Percentiles rank a stretch among this genome's conserved stretches.
phyloP scores from a whole-genome alignment of 2,888 invertebrate species.

The Ganaspis brasiliensis region DNA sequence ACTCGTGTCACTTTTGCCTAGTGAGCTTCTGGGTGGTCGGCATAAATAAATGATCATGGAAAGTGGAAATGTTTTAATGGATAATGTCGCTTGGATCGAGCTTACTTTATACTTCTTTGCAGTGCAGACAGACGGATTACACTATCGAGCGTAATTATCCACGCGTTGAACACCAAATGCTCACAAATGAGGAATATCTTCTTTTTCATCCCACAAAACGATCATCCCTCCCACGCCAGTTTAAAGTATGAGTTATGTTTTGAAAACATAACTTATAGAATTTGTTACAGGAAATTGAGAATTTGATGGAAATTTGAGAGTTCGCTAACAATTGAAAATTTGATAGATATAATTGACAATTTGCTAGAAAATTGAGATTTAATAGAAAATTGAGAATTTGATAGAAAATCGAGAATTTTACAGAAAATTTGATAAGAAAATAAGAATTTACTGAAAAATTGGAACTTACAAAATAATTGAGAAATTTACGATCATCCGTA shows the following conservation, averaged over 20 bases:
- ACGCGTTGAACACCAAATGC: slow-evolving; percentile 38
- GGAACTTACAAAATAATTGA: too few relatives aligned
- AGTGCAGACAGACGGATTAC: slow-evolving; percentile 37
- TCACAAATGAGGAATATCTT: slow-evolving; percentile 38
- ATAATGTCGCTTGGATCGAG: slow-evolving; percentile 28
- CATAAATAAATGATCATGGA: slow-evolving; percentile 70
- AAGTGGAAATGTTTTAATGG: slow-evolving; percentile 64
- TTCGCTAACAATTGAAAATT: too few relatives aligned
- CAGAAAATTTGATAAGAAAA: too few relatives aligned
- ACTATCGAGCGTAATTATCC: slow-evolving; percentile 37
- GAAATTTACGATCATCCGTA: too few relatives aligned
- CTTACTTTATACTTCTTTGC: slow-evolving; percentile 31
- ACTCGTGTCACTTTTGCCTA: slow-evolving; percentile 66
- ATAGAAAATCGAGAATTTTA: too few relatives aligned
- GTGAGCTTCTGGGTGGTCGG: slow-evolving; percentile 70
- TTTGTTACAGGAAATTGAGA: too few relatives aligned
- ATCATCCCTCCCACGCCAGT: slow-evolving; percentile 8
- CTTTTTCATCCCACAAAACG: slow-evolving; percentile 16
- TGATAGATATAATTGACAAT: too few relatives aligned
- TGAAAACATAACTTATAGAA: too few relatives aligned
- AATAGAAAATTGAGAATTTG: too few relatives aligned
- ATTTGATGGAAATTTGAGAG: too few relatives aligned
- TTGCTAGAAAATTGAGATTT: too few relatives aligned
- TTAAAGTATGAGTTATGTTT: not conserved
- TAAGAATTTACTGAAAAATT: too few relatives aligned